phyloP scores from a whole-genome alignment of 2,113 vertebrate genomes.

The Pycnonotus jocosus region DNA sequence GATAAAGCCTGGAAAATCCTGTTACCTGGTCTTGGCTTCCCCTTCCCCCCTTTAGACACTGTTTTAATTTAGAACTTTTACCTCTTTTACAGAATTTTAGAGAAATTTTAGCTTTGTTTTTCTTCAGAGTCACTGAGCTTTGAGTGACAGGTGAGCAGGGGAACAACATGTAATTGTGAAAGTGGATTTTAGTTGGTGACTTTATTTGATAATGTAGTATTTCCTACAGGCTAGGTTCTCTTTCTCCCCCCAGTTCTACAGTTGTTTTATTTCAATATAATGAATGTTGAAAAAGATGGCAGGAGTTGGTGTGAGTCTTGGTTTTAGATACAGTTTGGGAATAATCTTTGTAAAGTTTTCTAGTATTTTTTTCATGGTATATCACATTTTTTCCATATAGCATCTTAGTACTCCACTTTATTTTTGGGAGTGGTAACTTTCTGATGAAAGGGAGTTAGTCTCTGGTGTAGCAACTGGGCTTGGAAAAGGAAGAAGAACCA shows the following conservation, averaged over 20 bases:
- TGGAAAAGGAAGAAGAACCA: not conserved
- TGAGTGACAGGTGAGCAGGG: not conserved
- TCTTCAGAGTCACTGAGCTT: not conserved
- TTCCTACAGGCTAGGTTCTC: not conserved
- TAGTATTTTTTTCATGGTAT: not conserved
- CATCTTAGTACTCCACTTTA: not conserved
- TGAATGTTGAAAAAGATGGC: not conserved
- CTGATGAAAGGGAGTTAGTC: not conserved
- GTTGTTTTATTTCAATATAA: not conserved
- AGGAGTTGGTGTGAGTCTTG: not conserved
- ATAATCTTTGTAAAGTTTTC: not conserved
- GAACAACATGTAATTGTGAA: not conserved
- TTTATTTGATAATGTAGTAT: not conserved
- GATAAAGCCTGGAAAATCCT: constrained; percentile 21
- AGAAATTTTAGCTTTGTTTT: not conserved
- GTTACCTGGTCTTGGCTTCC: not conserved
- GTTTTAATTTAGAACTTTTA: not conserved
- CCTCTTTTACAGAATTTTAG: not conserved
- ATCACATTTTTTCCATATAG: not conserved
- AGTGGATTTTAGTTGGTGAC: not conserved
- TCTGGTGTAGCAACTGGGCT: not conserved
- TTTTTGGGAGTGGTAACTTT: not conserved
- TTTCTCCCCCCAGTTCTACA: not conserved
- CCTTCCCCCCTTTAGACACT: rapidly evolving
- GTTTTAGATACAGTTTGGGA: not conserved